Evolutionary conservation across 2,113 vertebrate genomes (phyloP), one percentile per base, ranked within the genome.

Genomic region (Gasterosteus nipponicus): DNA sequence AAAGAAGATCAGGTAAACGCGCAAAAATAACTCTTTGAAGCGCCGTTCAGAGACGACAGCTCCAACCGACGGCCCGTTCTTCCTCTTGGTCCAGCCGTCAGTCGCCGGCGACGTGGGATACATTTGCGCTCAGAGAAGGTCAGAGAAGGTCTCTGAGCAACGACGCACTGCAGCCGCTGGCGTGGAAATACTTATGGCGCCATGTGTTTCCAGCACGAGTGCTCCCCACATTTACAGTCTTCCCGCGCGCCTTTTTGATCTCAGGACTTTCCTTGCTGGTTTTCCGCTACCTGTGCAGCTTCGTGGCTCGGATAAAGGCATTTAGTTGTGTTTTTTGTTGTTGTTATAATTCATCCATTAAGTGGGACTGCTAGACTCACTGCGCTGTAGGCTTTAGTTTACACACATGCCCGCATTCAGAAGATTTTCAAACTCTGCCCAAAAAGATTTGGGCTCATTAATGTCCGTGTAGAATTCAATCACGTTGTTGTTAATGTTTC

Each of bases 61-160:
- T 53, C 46, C 14, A 47, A 46, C 64, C 75, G 71, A 61, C 53
- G 53, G 59, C 41, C 51, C 64, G 54, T 64, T 66, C 66, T 61
- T 66, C 62, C 35, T 56, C 41, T 57, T 46, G 31, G 65, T 66
- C 74, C 56, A 63, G 75, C 70, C 78, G 74, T 70, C 75, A 75
- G 81, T 77, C 75, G 57, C 26, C 33, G 66, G 54, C 77, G 56
- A 29, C 47, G 4, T 0, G 8, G 41, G 60, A 73, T 33, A 19
- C 64, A 41, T 49, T 38, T 35, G 15, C 53, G 33, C n/a, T 64
- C 10, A 47, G n/a, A n/a, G n/a, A n/a, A n/a, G n/a, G 44, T 60
- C 39, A 56, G 15, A 35, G 59, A 63, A 65, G 42, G 59, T 39
- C 29, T 12, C 39, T 22, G 61, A 68, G 42, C 63, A 1, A 26